Evolutionary conservation across 1,140 invertebrate species (phyloP), one percentile per base, ranked within the genome.

Genomic region (Anastatus disparis): DNA sequence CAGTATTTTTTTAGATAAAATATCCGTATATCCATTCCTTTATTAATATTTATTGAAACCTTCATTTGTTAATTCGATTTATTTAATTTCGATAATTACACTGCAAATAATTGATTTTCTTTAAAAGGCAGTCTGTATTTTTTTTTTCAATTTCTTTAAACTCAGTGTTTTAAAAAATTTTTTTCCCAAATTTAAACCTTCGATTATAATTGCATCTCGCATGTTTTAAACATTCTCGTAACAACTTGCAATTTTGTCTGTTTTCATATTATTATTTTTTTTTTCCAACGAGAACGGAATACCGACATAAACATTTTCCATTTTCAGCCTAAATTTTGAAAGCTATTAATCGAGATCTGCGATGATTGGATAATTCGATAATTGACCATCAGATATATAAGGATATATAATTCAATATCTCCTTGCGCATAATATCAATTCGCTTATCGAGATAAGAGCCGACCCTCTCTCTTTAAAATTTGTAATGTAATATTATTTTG

Each of bases 311-410:
- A n/a, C n/a, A n/a, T n/a, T n/a, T n/a, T n/a, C n/a, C n/a, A n/a
- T n/a, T n/a, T n/a, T n/a, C n/a, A n/a, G n/a, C n/a, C n/a, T n/a
- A n/a, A n/a, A 4, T 66, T 66, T 65, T 50, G n/a, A 29, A 42
- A 22, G 40, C 40, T n/a, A 35, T 67, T 48, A 58, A 67, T 68
- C 56, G 22, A 24, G 48, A 46, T 7, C 44, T 13, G 2, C 12
- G 52, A 68, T 40, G 44, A 62, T 53, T 62, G 66, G 56, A 69
- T 44, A 52, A 40, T 61, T 69, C 56, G 66, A 69, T 52, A 69
- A 69, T 69, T 62, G 46, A 17, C 26, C 26, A 59, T 69, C 66
- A 4, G 44, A 66, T 44, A 29, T 6, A 35, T 35, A n/a, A n/a
- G 0, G n/a, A 46, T 6, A 15, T 15, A 22, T 66, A 66, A 66